A percentile compares a stretch with the other conserved stretches of the same genome.
Conservation (phyloP, 2,113 vertebrate genomes). For the Vireo altiloquus region DNA sequence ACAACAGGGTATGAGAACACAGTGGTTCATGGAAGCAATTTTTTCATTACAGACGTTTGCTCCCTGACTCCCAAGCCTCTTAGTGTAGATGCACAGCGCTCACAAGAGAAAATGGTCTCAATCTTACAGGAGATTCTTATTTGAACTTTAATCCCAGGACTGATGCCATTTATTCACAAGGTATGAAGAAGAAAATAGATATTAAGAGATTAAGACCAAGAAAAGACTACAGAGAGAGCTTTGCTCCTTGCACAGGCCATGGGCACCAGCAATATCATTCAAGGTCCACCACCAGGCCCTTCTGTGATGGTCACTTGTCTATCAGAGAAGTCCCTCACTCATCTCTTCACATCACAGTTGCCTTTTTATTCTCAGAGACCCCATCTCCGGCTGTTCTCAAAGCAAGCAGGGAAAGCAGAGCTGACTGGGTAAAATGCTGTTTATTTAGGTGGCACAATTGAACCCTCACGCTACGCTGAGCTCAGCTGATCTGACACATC, state of each 20-base stretch:
- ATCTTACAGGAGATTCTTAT: background rate
- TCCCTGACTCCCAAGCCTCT: background rate
- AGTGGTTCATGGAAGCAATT: background rate
- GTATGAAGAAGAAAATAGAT: background rate
- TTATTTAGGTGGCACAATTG: slow-evolving; percentile 27
- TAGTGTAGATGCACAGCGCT: fast-evolving
- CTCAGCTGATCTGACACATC: slow-evolving; percentile 45
- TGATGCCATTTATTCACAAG: background rate
- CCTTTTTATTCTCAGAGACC: slow-evolving; percentile 1
- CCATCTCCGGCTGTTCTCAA: background rate
- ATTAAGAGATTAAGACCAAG: background rate
- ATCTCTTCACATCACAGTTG: background rate
- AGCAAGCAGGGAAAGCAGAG: background rate
- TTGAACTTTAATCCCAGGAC: background rate
- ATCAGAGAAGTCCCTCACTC: background rate
- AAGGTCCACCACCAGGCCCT: background rate
- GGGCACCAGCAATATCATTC: background rate
- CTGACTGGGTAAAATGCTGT: background rate
- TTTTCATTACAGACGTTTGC: background rate
- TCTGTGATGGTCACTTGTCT: background rate
- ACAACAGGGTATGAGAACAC: background rate
- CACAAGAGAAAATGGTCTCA: background rate
- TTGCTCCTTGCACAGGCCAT: background rate
- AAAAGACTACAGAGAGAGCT: background rate
- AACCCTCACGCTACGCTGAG: background rate